Base-by-base conservation (phyloP, 1,140 invertebrate species). In the Drosophila ambigua region DNA sequence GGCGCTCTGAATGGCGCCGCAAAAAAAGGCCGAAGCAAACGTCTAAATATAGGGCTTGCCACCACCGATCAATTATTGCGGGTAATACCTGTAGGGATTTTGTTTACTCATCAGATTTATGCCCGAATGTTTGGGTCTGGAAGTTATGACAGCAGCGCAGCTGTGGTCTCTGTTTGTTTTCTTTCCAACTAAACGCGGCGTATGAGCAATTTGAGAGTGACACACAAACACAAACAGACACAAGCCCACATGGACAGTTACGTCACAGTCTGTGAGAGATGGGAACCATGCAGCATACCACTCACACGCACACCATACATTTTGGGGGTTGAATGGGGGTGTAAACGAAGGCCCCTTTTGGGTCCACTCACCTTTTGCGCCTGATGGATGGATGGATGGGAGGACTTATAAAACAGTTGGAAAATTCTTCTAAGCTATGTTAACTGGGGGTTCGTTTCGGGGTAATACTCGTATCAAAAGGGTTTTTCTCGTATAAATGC, bases 351-450 rank as follows among this genome's bases (percentile, higher is more conserved):
- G 49, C 76, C 57, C 46, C 71, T 64, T 72, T 68, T 67, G 72
- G 46, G 78, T 82, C 59, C 81, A 85, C 81, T 85, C 81, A 85
- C 82, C 82, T 85, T 82, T 81, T 53, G 72, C 48, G 72, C 76
- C 57, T 75, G 39, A 48, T 53, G 64, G 54, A 31, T 72, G 31
- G 28, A 8, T 31, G 35, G 35, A 39, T 35, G 9, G 31, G 31
- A 39, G 35, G 35, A 39, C 11, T 39, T 39, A 57, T 57, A 69
- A 69, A 58, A 45, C 58, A 62, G 62, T 45, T 61, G 52, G 45
- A 65, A 72, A 60, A 53, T 49, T 39, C 35, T 13, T 13, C 35
- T 39, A 39, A 39, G 11, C 11, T 39, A 39, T 39, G 44, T 53
- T 59, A 51, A 28, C 41, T 62, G 48, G 58, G 26, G 48, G 41